Evolutionary conservation across 2,113 vertebrate genomes (phyloP).

Genomic region (Poecile atricapillus): DNA sequence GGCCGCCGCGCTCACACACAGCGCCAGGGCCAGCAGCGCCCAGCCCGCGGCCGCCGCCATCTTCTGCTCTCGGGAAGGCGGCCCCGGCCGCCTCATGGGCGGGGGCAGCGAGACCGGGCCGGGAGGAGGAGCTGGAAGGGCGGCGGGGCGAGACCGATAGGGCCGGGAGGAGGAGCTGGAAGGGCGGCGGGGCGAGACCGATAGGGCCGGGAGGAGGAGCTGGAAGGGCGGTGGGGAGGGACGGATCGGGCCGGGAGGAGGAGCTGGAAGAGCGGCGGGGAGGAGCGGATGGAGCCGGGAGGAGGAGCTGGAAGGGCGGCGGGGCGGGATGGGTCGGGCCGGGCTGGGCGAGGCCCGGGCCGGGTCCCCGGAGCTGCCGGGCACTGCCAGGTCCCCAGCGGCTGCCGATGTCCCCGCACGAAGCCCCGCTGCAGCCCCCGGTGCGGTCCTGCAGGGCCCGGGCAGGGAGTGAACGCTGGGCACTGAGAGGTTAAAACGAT

Average conservation of each 20-base stretch:
- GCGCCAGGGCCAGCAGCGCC: neutral
- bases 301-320: neutral
- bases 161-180: neutral
- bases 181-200: neutral
- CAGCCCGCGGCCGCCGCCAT: conserved; percentile 58
- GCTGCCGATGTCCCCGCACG: neutral
- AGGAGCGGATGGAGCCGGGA: too few relatives aligned
- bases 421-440: neutral
- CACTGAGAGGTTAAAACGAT: neutral
- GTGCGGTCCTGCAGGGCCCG: neutral
- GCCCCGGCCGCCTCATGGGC: neutral
- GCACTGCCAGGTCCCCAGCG: accelerated
- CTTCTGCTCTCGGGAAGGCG: neutral
- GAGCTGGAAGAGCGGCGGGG: neutral
- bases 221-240: accelerated
- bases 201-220: neutral
- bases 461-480: neutral
- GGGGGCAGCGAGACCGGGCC: neutral
- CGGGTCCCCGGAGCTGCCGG: too few relatives aligned
- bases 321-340: too few relatives aligned
- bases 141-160: neutral
- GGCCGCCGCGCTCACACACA: conserved; percentile 51
- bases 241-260: neutral
- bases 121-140: neutral
- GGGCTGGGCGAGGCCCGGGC: neutral